Base-by-base conservation (phyloP, 2,797 vertebrate species). In the Phataginus tricuspis region DNA sequence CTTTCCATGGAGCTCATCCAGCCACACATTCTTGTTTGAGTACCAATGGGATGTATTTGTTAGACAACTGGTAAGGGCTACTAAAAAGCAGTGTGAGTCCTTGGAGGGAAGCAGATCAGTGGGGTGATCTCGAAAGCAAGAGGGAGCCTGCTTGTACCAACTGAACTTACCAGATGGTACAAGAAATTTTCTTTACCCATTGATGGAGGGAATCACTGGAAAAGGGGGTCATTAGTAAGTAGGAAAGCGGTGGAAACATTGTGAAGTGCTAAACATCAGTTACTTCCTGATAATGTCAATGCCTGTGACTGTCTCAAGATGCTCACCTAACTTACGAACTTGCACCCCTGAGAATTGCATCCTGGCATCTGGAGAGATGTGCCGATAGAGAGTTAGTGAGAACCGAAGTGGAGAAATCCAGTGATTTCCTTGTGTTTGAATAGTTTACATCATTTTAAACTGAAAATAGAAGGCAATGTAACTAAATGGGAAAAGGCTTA, bases 401-500 rank as follows among this genome's bases (percentile, higher is more conserved):
- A 84, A 10, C 18, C 83, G 86, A 31, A 68, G n/a, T 45, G 16
- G 94, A 57, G 13, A 49, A 80, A 68, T 34, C 57, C 78, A 51
- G 14, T 61, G 27, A 27, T 84, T 88, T 49, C 59, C 57, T 87
- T 80, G 12, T 86, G 68, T 82, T 86, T 61, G 89, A 86, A 94
- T 59, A 78, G 7, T 53, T 87, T 72, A 64, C 90, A 68, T 69
- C 27, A 55, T 90, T 80, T 92, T 82, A 63, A 88, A 49, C 69
- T 75, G 21, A 80, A 71, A 96, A 79, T 71, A 87, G 55, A 90
- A 95, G 10, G 45, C 37, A 80, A 42, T 94, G 1, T 71, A 59
- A 95, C n/a, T 85, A 87, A 83, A 89, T 82, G 21, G 34, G 63
- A 77, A 91, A 94, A 57, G 29, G 85, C 63, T 57, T 93, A 14